Evolutionary conservation across 2,113 vertebrate species (phyloP), one percentile per base, ranked within the genome.

Genomic region (Ifrita kowaldi): DNA sequence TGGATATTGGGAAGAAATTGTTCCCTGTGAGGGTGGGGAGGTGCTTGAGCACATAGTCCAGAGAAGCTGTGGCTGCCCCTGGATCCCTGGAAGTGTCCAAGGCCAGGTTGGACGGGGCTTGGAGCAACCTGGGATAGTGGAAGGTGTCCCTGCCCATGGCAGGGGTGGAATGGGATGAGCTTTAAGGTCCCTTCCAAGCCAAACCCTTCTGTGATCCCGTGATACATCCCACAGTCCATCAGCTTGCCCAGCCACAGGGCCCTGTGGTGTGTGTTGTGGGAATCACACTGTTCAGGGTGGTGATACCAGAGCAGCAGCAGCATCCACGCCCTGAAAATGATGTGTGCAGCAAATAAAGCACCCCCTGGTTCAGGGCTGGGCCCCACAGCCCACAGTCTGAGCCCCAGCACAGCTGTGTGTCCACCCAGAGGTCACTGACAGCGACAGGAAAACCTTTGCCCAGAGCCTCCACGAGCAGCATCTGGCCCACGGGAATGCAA

Each of bases 61-160:
- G 39, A 75, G 62, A 1, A 62, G 47, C 41, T 69, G n/a, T 41
- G 47, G 21, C 30, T 68, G 53, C 10, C 5, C 17, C 41, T 50
- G 49, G 49, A 55, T 16, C 41, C 1, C 47, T 83, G 62, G 3
- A 0, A 76, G n/a, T 47, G 53, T 3, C 0, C 62, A 47, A 19
- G 11, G 7, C 19, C n/a, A 32, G 47, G 41, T 0, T 69, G 70
- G 62, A 47, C 0, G 0, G 24, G 24, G 30, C 9, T 69, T 47
- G 39, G 28, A 75, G n/a, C 62, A 41, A 0, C 16, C n/a, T 60
- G 78, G 53, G 11, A 2, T 0, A 5, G 21, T 55, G 41, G n/a
- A 7, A 89, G 30, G 8, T 60, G 46, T n/a, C 69, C 39, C 39
- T 74, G 53, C 24, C 30, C 33, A 12, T 17, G 28, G n/a, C 24